These are phyloP conservation scores for Prinia subflava DNA, from an alignment of 2,113 vertebrate species.

Conservation along the genomic window DNA sequence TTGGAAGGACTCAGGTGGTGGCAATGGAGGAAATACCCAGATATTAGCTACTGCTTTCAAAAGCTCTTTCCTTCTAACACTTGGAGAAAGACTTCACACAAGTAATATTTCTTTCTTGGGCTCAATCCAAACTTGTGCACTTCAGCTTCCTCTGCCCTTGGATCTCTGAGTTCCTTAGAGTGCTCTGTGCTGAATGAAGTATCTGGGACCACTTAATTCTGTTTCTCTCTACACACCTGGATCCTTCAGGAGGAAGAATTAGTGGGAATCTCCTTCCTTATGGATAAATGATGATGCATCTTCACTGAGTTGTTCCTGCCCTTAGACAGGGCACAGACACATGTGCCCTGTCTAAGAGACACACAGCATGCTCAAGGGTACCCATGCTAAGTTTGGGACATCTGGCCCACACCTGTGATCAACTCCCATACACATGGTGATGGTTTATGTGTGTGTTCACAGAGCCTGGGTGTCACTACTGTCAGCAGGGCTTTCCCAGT, in stretches of 20 bases:
- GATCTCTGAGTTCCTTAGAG: not conserved
- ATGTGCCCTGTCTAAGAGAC: no score
- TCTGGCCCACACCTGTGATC: not conserved
- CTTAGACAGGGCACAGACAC: not conserved
- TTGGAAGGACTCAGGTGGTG: not conserved
- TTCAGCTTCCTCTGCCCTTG: not conserved
- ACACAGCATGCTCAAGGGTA: not conserved
- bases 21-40: not conserved
- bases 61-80: not conserved
- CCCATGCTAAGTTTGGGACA: not conserved
- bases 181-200: not conserved
- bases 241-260: not conserved
- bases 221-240: not conserved
- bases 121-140: not conserved
- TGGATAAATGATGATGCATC: not conserved
- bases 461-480: not conserved
- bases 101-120: not conserved
- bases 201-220: not conserved
- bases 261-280: not conserved
- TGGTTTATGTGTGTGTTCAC: not conserved
- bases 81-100: not conserved
- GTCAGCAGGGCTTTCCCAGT: not conserved
- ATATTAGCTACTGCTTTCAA: not conserved
- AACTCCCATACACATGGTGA: not conserved
- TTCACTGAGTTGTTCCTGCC: not conserved